Base-by-base conservation (phyloP, 2,113 vertebrate genomes). In the Lontra canadensis region DNA sequence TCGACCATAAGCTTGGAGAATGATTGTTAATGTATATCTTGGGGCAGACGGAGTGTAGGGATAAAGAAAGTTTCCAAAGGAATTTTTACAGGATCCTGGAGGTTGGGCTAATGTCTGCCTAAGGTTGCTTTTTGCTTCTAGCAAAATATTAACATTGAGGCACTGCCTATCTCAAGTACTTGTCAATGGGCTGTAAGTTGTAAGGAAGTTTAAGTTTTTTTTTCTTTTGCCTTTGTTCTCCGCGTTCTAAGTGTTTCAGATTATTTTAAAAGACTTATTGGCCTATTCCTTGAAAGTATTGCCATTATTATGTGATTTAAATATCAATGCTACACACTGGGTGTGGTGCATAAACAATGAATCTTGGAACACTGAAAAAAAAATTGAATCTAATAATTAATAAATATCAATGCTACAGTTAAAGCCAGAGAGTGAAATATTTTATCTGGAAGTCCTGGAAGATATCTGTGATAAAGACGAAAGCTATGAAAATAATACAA, bases 321-420 rank as follows among this genome's bases (percentile, higher is more conserved):
- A 88, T 85, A 90, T 84, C 82, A 67, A 2, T 85, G 47, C 39
- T 94, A 93, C 73, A 91, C 52, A 55, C 17, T 55, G 17, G 17
- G 17, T 55, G 52, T 55, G 15, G 52, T 55, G 52, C 52, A 55
- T 55, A 55, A 6, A 18, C 17, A 55, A 55, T 55, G 17, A 55
- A 55, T 18, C 52, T 55, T 55, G 52, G 52, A 55, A 55, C 52
- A 55, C 52, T 18, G 52, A 55, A 55, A 55, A 55, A 49, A 52
- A 55, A 18, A 55, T 55, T 6, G 17, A 55, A 55, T 55, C 52
- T 55, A 55, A 55, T 55, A 55, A 55, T 17, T 18, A 55, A 55
- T 65, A 93, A 95, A 88, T 88, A 90, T 76, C 82, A 67, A 4
- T 85, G 47, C 39, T 94, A 95, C 65, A 91, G 90, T 95, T 93